These are phyloP conservation scores for Didymodactylos carnosus DNA, from an alignment of 2,888 invertebrate genomes.

Conservation along the genomic window DNA sequence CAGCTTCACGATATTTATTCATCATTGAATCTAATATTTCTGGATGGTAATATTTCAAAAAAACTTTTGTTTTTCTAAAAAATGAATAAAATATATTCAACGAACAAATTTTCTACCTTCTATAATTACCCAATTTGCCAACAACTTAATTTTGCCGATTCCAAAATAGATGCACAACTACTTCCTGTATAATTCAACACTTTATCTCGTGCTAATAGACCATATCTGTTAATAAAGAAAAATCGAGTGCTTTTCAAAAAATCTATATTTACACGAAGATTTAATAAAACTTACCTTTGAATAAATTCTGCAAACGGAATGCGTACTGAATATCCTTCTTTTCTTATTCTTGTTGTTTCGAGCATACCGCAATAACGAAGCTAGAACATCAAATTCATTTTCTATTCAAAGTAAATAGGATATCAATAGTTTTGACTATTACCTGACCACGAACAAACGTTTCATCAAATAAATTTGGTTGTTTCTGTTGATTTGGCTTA, in stretches of 20 bases:
- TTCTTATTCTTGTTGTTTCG: conserved; percentile 28
- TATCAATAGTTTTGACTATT: background rate
- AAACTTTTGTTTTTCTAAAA: conserved; percentile 25
- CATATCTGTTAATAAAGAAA: conserved; percentile 21
- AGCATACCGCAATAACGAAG: conserved; percentile 31
- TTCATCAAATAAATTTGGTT: conserved; percentile 22
- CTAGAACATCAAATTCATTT: conserved; percentile 16
- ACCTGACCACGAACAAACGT: conserved; percentile 28
- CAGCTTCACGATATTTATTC: conserved; percentile 22
- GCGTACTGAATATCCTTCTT: conserved; percentile 29
- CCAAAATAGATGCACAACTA: conserved; percentile 24
- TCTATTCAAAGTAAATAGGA: background rate
- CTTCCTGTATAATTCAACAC: conserved; percentile 18
- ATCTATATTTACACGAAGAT: background rate
- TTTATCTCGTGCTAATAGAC: conserved; percentile 21
- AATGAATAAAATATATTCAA: background rate
- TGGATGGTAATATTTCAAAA: conserved; percentile 27
- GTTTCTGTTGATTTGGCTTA: conserved; percentile 29
- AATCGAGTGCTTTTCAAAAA: background rate
- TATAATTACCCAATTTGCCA: conserved; percentile 30
- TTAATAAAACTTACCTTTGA: conserved; percentile 21
- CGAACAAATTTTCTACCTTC: conserved; percentile 8
- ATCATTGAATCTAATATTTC: conserved; percentile 25
- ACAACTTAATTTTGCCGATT: conserved; percentile 21
- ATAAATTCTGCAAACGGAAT: conserved; percentile 29